phyloP scores from a whole-genome alignment of 2,113 vertebrate genomes.

The Daubentonia madagascariensis region DNA sequence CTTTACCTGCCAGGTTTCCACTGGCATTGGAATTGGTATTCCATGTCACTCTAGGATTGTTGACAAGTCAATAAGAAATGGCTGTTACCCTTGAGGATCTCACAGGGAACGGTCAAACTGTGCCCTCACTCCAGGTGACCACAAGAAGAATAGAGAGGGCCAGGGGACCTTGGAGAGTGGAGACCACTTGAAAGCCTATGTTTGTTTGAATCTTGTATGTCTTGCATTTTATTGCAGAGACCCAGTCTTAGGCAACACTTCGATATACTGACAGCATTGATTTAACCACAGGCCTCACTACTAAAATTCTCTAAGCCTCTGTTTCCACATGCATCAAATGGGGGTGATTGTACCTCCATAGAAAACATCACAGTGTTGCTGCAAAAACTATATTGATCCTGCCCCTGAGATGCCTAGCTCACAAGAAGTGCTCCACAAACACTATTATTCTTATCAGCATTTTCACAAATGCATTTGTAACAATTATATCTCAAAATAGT shows the following conservation, averaged over 20 bases:
- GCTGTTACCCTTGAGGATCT: background rate
- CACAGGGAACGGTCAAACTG: background rate
- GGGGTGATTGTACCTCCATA: background rate
- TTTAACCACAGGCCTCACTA: background rate
- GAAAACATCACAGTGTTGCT: background rate
- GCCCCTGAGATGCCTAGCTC: rapidly evolving
- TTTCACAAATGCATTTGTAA: background rate
- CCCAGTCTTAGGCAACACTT: background rate
- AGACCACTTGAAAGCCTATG: background rate
- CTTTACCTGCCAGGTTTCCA: background rate
- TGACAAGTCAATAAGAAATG: background rate
- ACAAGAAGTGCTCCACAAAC: rapidly evolving
- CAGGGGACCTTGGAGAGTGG: background rate
- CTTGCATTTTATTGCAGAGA: background rate
- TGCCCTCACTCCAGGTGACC: background rate
- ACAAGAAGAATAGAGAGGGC: background rate
- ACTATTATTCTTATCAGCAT: background rate
- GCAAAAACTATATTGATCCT: rapidly evolving
- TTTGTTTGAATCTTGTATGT: background rate
- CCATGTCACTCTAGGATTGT: background rate
- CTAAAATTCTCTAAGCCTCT: background rate
- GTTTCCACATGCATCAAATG: background rate
- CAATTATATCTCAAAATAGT: background rate
- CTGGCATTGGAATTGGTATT: background rate
- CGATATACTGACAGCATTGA: background rate